Conservation (phyloP, 2,888 invertebrate genomes). For the Parnassius apollo region DNA sequence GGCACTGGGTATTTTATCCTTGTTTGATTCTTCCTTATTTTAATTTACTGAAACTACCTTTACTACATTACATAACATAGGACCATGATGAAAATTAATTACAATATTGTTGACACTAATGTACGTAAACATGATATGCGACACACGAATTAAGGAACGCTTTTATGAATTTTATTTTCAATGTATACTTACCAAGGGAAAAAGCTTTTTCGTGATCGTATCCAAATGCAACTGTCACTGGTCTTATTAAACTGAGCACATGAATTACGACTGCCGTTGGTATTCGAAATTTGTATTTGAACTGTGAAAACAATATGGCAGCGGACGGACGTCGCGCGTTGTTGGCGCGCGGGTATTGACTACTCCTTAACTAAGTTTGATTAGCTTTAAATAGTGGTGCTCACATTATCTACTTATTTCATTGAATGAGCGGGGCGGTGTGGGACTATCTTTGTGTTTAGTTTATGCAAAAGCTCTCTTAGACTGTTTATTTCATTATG, state of each 20-base stretch:
- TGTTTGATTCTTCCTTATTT: constrained; percentile 28
- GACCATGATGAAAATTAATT: no score
- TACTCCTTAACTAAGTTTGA: constrained; percentile 83
- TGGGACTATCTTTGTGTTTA: constrained; percentile 52
- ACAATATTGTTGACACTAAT: no score
- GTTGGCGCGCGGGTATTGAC: constrained; percentile 74
- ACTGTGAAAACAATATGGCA: constrained; percentile 60
- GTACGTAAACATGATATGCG: no score
- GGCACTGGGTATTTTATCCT: constrained; percentile 33
- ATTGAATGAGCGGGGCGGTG: constrained; percentile 70
- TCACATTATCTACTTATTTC: constrained; percentile 81
- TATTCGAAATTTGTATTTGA: constrained; percentile 57
- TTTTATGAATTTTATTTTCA: not conserved
- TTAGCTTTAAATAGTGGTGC: constrained; percentile 84
- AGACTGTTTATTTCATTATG: constrained; percentile 24
- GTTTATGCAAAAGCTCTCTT: constrained; percentile 39
- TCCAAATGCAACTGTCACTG: constrained; percentile 70
- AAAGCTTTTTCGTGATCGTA: constrained; percentile 38
- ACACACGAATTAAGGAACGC: no score
- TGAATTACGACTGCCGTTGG: constrained; percentile 48
- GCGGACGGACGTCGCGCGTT: constrained; percentile 49
- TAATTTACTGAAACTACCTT: not conserved
- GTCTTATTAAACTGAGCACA: constrained; percentile 60
- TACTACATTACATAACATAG: no score
- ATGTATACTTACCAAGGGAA: constrained; percentile 16